These are phyloP conservation scores for Leucoraja ocellata DNA, from an alignment of 2,797 vertebrate species.

Conservation along the genomic window DNA sequence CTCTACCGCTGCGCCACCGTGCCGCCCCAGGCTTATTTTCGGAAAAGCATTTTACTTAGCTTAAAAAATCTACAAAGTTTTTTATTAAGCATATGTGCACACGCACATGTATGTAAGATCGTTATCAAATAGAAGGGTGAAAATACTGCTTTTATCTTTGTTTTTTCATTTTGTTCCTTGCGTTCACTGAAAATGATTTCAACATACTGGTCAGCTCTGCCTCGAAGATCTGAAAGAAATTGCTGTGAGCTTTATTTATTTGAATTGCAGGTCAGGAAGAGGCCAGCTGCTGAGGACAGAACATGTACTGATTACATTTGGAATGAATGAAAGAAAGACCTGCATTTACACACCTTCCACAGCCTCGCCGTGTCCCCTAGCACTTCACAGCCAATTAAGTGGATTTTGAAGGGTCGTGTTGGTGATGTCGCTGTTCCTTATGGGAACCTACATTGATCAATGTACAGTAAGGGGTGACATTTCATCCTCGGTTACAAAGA, in stretches of 20 bases:
- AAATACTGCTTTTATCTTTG: neutral
- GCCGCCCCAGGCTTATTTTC: no score
- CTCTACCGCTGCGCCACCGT: no score
- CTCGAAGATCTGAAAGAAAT: neutral
- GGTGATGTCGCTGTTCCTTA: neutral
- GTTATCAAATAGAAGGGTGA: neutral
- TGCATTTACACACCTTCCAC: no score
- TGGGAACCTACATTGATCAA: conserved; percentile 14
- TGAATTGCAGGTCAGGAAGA: conserved; percentile 13
- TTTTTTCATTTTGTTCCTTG: neutral
- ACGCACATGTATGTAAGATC: neutral
- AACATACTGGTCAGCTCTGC: neutral
- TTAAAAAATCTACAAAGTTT: neutral
- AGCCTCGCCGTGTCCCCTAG: no score
- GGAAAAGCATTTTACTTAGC: neutral
- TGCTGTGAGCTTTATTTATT: conserved; percentile 5
- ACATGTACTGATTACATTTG: neutral
- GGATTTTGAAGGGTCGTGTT: no score
- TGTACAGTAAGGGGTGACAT: no score
- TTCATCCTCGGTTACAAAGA: no score
- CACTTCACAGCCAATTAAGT: no score
- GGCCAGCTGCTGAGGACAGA: neutral
- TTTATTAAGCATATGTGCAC: neutral
- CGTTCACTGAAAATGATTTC: neutral
- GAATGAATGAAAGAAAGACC: no score